Evolutionary conservation across 2,888 invertebrate species (phyloP).

Genomic region (Eurytoma californica): DNA sequence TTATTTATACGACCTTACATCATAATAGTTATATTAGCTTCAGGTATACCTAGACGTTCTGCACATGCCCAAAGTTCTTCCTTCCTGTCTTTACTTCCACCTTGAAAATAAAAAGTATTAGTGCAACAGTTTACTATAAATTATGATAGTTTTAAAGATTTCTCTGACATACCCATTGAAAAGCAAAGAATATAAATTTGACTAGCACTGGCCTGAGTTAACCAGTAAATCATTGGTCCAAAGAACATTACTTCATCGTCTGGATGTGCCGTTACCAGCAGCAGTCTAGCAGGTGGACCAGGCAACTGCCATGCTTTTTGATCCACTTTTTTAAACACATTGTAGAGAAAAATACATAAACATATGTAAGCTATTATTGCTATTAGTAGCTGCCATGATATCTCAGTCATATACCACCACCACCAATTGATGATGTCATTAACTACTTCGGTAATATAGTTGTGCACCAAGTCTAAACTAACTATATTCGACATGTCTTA

Average conservation of each 20-base stretch:
- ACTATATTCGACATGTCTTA: constrained; percentile 55
- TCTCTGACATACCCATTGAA: constrained; percentile 82
- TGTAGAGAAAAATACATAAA: constrained; percentile 69
- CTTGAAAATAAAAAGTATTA: constrained; percentile 61
- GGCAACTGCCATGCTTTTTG: constrained; percentile 72
- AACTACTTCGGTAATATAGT: constrained; percentile 63
- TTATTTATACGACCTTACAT: constrained; percentile 69
- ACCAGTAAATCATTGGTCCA: constrained; percentile 88
- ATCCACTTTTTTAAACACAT: constrained; percentile 67
- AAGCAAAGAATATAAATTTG: constrained; percentile 89
- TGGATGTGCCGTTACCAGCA: constrained; percentile 95
- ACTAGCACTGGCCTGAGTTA: constrained; percentile 80
- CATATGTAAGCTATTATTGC: constrained; percentile 67
- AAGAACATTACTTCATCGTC: constrained; percentile 99
- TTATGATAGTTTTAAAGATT: not conserved
- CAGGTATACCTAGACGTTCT: constrained; percentile 85
- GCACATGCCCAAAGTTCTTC: constrained; percentile 91
- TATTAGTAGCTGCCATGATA: constrained; percentile 70
- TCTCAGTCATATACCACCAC: constrained; percentile 70
- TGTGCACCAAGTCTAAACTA: constrained; percentile 61
- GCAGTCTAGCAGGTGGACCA: constrained; percentile 77
- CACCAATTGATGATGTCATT: constrained; percentile 69
- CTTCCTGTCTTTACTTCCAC: constrained; percentile 77
- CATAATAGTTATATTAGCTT: constrained; percentile 83
- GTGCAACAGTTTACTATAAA: not conserved